A percentile compares a stretch with the other conserved stretches of the same genome.
phyloP scores from a whole-genome alignment of 2,888 invertebrate genomes.

The Hanleya hanleyi region DNA sequence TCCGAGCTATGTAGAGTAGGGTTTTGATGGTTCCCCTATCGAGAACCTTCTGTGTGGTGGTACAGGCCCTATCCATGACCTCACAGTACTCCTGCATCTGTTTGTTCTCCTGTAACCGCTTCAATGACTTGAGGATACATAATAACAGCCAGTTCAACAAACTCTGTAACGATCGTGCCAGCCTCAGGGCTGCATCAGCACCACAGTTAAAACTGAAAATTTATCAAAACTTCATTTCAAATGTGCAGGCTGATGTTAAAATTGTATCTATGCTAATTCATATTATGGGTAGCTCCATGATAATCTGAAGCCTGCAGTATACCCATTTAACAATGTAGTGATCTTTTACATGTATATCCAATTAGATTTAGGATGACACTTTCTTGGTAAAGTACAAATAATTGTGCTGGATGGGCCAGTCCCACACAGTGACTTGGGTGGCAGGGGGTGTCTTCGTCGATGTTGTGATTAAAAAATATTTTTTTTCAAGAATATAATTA shows the following conservation, averaged over 20 bases:
- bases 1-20: slow-evolving; percentile 71
- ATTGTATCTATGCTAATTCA: background rate
- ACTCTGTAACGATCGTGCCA: slow-evolving; percentile 79
- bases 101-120: slow-evolving; percentile 64
- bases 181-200: slow-evolving; percentile 88
- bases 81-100: slow-evolving; percentile 62
- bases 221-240: slow-evolving; percentile 2
- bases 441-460: too few species aligned
- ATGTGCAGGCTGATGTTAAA: background rate
- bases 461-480: too few species aligned
- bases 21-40: slow-evolving; percentile 67
- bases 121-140: slow-evolving; percentile 66
- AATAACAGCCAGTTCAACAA: slow-evolving; percentile 76
- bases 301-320: background rate
- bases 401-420: too few species aligned
- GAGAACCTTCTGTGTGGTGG: slow-evolving; percentile 63
- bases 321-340: background rate
- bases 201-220: slow-evolving; percentile 75
- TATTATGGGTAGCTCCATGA: background rate
- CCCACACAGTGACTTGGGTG: too few species aligned
- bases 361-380: too few species aligned
- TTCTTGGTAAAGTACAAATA: too few species aligned
- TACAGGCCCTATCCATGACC: slow-evolving; percentile 68
- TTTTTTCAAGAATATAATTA: too few species aligned
- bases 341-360: too few species aligned